These are phyloP conservation scores for Zele albiditarsus DNA, from an alignment of 2,888 invertebrate genomes.

Conservation along the genomic window DNA sequence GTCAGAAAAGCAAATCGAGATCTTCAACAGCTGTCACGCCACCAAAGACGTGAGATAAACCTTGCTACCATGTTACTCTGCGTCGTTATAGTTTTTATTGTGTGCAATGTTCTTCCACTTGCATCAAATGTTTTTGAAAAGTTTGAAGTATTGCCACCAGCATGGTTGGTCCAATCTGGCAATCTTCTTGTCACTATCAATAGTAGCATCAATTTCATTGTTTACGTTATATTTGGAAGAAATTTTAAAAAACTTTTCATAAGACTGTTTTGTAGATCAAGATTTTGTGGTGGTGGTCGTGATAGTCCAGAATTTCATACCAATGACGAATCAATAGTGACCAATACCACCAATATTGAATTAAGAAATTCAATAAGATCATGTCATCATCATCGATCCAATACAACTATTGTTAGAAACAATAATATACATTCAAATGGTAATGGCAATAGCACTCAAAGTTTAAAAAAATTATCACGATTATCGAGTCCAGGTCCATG, in stretches of 20 bases:
- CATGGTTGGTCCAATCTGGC: constrained; percentile 85
- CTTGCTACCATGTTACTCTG: constrained; percentile 95
- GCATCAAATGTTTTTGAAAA: constrained; percentile 91
- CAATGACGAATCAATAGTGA: constrained; percentile 88
- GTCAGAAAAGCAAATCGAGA: constrained; percentile 92
- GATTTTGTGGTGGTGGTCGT: constrained; percentile 74
- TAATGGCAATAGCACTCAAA: constrained; percentile 61
- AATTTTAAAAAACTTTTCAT: constrained; percentile 93
- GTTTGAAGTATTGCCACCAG: constrained; percentile 80
- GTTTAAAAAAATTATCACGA: constrained; percentile 58
- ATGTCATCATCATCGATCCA: constrained; percentile 74
- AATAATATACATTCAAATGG: constrained; percentile 62
- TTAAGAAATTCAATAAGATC: constrained; percentile 79
- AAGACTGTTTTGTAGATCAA: constrained; percentile 83
- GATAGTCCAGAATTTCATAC: constrained; percentile 83
- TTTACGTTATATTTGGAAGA: constrained; percentile 98
- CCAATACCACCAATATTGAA: constrained; percentile 80
- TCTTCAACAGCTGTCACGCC: constrained; percentile 89
- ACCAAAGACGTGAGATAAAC: constrained; percentile 93
- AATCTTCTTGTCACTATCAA: constrained; percentile 97
- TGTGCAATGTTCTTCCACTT: constrained; percentile 91
- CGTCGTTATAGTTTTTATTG: constrained; percentile 94
- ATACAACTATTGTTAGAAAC: constrained; percentile 71
- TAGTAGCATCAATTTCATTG: constrained; percentile 97
- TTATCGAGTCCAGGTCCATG: constrained; percentile 74